Conservation (phyloP, 1,140 invertebrate species). For the Ostrea edulis region DNA sequence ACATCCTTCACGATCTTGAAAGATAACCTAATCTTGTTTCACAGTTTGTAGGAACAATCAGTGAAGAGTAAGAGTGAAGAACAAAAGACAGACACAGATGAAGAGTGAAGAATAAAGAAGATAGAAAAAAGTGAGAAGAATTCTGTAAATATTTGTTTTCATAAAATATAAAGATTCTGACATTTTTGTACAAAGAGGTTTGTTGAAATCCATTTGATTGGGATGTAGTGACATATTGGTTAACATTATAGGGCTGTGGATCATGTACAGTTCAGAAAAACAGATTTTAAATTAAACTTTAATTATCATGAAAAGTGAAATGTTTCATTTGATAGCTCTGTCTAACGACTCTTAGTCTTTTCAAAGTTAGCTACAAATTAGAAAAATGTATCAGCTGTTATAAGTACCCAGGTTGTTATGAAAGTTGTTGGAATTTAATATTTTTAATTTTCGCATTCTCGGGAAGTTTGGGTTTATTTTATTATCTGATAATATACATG, state of each 20-base stretch:
- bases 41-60: not conserved
- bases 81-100: not conserved
- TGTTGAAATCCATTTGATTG: not conserved
- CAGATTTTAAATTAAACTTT: not conserved
- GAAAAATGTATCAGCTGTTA: too few relatives aligned
- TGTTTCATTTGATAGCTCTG: too few relatives aligned
- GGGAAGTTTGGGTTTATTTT: too few relatives aligned
- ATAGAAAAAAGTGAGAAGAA: slow-evolving; percentile 26
- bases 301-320: not conserved
- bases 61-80: not conserved
- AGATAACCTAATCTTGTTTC: not conserved
- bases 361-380: not conserved
- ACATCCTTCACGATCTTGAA: not conserved
- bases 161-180: slow-evolving; percentile 28
- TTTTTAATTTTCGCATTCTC: too few relatives aligned
- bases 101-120: slow-evolving; percentile 11
- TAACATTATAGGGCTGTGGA: not conserved
- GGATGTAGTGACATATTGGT: not conserved
- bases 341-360: not conserved
- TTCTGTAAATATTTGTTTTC: slow-evolving; percentile 20
- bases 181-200: slow-evolving; percentile 33
- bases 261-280: not conserved
- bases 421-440: too few relatives aligned
- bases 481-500: too few relatives aligned
- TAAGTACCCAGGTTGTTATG: too few relatives aligned